Percentiles rank a stretch among this genome's conserved stretches.
These are phyloP conservation scores for Tenualosa ilisha DNA, from an alignment of 2,797 vertebrate genomes.

Conservation along the genomic window DNA sequence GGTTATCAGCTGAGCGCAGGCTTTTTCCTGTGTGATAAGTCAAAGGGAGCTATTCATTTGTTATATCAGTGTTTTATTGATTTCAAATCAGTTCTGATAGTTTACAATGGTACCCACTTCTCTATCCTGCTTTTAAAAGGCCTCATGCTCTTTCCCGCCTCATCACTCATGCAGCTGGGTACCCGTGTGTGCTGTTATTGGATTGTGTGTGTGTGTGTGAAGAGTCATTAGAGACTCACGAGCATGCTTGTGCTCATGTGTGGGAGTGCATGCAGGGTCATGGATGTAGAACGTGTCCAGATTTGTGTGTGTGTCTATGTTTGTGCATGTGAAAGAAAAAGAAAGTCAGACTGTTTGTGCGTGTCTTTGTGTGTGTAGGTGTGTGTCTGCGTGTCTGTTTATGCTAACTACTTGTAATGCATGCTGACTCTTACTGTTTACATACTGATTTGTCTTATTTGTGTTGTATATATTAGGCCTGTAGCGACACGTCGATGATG, in stretches of 20 bases:
- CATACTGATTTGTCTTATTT: no score
- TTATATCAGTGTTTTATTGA: not conserved
- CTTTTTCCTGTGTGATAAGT: conserved; percentile 4
- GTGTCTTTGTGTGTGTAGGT: not conserved
- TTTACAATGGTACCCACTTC: not conserved
- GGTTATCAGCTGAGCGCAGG: not conserved
- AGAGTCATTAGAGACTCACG: not conserved
- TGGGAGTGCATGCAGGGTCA: not conserved
- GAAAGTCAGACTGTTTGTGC: not conserved
- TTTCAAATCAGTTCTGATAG: not conserved
- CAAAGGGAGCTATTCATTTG: not conserved
- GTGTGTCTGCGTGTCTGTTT: no score
- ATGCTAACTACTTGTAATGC: no score
- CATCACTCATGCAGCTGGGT: not conserved
- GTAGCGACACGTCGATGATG: no score
- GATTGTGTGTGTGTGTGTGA: no score
- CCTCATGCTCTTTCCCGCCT: not conserved
- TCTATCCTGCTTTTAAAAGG: not conserved
- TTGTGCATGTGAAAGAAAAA: no score
- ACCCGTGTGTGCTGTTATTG: not conserved
- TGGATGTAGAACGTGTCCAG: not conserved
- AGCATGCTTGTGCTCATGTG: not conserved
- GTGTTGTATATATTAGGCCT: no score
- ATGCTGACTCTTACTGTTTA: no score
- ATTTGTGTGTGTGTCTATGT: not conserved